phyloP scores from a whole-genome alignment of 2,888 invertebrate species.

The Drosophila paramelanica region DNA sequence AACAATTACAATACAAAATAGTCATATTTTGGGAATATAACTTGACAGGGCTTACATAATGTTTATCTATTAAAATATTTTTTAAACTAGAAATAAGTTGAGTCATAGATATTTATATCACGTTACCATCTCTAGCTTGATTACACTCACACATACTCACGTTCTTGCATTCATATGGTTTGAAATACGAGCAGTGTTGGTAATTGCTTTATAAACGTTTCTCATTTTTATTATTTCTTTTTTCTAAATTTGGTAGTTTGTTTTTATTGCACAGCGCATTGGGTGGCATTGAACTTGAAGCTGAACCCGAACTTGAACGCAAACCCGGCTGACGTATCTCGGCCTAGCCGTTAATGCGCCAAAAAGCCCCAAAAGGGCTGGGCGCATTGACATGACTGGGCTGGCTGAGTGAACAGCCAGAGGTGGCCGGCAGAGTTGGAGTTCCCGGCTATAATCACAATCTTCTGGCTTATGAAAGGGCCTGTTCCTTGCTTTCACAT shows the following conservation, averaged over 20 bases:
- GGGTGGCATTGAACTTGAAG: slow-evolving; percentile 71
- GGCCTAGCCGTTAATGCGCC: slow-evolving; percentile 72
- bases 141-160: slow-evolving; percentile 8
- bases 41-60: too few species aligned
- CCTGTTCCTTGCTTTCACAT: slow-evolving; percentile 73
- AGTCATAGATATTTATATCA: not conserved
- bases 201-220: slow-evolving; percentile 75
- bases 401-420: slow-evolving; percentile 20
- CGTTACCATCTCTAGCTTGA: slow-evolving; percentile 35
- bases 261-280: slow-evolving; percentile 68
- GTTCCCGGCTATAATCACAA: slow-evolving; percentile 36
- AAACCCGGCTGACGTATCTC: slow-evolving; percentile 19
- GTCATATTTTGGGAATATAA: too few species aligned
- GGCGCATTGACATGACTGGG: slow-evolving; percentile 23
- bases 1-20: too few species aligned
- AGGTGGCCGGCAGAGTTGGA: slow-evolving; percentile 15
- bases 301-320: slow-evolving; percentile 9
- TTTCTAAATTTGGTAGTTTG: slow-evolving; percentile 68
- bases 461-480: slow-evolving; percentile 66
- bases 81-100: not conserved
- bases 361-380: slow-evolving; percentile 62
- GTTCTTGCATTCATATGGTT: slow-evolving; percentile 37
- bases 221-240: slow-evolving; percentile 10
- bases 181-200: slow-evolving; percentile 71
- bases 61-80: too few species aligned